Evolutionary conservation across 1,140 invertebrate genomes (phyloP), one percentile per base, ranked within the genome.

Genomic region (Campoletis sonorensis): DNA sequence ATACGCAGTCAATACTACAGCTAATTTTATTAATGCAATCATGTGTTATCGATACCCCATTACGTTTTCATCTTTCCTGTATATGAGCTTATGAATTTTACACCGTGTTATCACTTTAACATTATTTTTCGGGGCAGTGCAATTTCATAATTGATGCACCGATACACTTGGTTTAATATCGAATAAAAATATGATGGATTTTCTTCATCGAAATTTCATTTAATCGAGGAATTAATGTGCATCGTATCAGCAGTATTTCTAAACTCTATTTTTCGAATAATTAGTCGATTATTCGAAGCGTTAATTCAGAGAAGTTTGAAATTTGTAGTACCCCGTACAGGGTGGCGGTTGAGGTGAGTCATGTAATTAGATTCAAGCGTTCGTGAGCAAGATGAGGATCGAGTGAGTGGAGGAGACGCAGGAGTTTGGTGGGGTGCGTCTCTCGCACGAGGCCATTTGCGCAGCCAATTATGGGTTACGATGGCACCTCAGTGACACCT

Each of bases 381-480:
- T 54, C 33, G 30, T 45, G 37, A 15, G 26, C 13, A n/a, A 26
- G 45, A 40, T 33, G 23, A 33, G 18, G 75, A 40, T 26, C 21
- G 21, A 15, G 21, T 4, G 61, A 64, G 13, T 18, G 10, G 15
- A 51, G 13, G 45, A 4, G 58, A 40, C 77, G 30, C 7, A 26
- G 26, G 15, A 4, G 16, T 16, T 15, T 75, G 16, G 45, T n/a
- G 11, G 4, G 23, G 58, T 58, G 71, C 71, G 58, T 75, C 54
- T 75, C 54, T 75, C 45, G 54, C 54, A 76, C 13, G 37, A n/a
- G 67, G 79, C 79, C 76, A 83, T 86, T 87, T 84, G 84, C 54
- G 15, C 64, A 84, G 81, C 85, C 86, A 86, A 87, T 87, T 85
- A 85, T 75, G 71, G 83, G 81, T 80, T 72, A 75, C 33, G 81